Evolutionary conservation across 2,888 invertebrate species (phyloP).

Genomic region (Salpingus planirostris): DNA sequence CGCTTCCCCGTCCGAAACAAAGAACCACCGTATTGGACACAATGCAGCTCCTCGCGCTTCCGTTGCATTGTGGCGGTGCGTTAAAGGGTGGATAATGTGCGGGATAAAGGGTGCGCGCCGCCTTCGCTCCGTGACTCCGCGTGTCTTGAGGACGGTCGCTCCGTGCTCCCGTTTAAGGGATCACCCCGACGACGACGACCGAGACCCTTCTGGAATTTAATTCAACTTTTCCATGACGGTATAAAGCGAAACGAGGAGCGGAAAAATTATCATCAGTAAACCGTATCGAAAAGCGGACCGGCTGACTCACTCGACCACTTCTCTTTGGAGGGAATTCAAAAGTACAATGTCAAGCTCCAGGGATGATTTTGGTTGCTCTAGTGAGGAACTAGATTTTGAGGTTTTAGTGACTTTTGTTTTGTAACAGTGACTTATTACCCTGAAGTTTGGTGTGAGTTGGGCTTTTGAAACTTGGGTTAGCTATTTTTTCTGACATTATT

Average conservation of each 20-base stretch:
- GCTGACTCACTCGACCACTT: too few species aligned
- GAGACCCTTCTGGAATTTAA: neutral
- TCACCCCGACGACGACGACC: constrained; percentile 4
- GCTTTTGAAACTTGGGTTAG: too few species aligned
- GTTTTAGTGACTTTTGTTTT: too few species aligned
- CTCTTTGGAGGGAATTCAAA: too few species aligned
- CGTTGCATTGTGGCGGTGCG: constrained; percentile 43
- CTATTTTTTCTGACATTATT: too few species aligned
- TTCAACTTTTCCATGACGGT: neutral
- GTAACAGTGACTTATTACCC: too few species aligned
- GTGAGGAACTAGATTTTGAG: too few species aligned
- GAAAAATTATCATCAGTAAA: constrained; percentile 5
- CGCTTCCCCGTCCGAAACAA: constrained; percentile 36
- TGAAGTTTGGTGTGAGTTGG: too few species aligned
- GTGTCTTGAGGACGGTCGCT: constrained; percentile 11
- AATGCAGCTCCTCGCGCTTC: constrained; percentile 42
- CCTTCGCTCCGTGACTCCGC: too few species aligned
- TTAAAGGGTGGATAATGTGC: constrained; percentile 43
- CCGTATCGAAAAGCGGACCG: constrained; percentile 7
- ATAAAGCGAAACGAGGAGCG: too few species aligned
- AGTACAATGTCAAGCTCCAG: too few species aligned
- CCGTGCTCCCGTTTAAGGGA: constrained; percentile 12
- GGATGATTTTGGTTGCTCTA: too few species aligned
- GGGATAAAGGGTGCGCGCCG: constrained; percentile 30
- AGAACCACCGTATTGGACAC: constrained; percentile 39